Evolutionary conservation across 2,888 invertebrate species (phyloP).

Genomic region (Panorpa germanica): DNA sequence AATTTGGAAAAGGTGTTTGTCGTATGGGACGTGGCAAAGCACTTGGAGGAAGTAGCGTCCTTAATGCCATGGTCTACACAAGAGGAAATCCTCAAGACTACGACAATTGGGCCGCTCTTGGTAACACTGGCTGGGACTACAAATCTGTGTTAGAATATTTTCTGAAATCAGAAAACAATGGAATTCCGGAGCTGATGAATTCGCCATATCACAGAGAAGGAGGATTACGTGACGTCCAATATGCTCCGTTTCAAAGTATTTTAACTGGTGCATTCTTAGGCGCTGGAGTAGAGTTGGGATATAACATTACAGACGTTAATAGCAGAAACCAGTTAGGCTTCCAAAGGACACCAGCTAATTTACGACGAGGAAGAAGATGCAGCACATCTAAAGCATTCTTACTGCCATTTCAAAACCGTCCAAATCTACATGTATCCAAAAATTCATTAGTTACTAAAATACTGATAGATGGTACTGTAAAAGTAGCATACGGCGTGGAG

Average conservation of each 20-base stretch:
- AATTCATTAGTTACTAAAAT: constrained; percentile 43
- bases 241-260: constrained; percentile 31
- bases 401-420: constrained; percentile 32
- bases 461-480: constrained; percentile 38
- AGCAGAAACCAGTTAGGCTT: constrained; percentile 41
- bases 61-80: constrained; percentile 53
- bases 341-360: constrained; percentile 41
- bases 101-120: constrained; percentile 43
- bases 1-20: too few species aligned
- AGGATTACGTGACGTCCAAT: constrained; percentile 40
- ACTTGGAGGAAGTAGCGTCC: constrained; percentile 36
- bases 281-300: constrained; percentile 44
- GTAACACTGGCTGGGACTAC: constrained; percentile 58
- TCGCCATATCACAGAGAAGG: constrained; percentile 34
- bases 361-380: constrained; percentile 36
- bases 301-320: constrained; percentile 49
- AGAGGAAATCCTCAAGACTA: constrained; percentile 55
- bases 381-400: constrained; percentile 47
- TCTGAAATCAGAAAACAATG: constrained; percentile 36
- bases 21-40: constrained; percentile 34
- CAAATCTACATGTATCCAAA: constrained; percentile 48
- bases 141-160: constrained; percentile 38
- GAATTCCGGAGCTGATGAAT: constrained; percentile 27
- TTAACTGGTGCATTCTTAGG: constrained; percentile 33
- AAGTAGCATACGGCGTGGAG: constrained; percentile 47